phyloP scores from a whole-genome alignment of 2,797 vertebrate species.

The Chaetodon trifasciatus region DNA sequence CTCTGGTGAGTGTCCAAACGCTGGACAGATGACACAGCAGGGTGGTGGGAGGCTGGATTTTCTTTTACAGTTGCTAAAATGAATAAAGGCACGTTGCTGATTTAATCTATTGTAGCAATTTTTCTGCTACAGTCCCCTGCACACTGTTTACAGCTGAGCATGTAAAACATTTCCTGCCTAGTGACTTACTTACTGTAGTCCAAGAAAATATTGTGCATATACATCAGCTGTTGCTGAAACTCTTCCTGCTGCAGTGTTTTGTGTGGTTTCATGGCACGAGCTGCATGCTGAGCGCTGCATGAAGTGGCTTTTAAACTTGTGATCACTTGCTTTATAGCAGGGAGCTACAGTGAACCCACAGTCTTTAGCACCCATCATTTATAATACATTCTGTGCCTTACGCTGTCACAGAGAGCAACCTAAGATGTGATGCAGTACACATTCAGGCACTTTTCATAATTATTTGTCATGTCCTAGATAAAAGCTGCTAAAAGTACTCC shows the following conservation, averaged over 20 bases:
- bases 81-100: not conserved
- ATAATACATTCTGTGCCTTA: not conserved
- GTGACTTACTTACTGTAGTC: not conserved
- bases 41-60: conserved; percentile 47
- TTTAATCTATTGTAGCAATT: not conserved
- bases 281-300: not conserved
- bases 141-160: not conserved
- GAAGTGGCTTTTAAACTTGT: not conserved
- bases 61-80: conserved; percentile 22
- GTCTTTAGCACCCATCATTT: not conserved
- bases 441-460: not conserved
- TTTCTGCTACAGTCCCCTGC: not conserved
- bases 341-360: not conserved
- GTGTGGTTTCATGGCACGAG: not conserved
- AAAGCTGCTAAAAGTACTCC: not conserved
- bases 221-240: not conserved
- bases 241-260: not conserved
- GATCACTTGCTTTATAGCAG: not conserved
- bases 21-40: conserved; percentile 56
- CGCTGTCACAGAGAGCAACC: not conserved
- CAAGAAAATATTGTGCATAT: not conserved
- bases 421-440: not conserved
- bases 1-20: conserved; percentile 87
- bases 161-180: not conserved
- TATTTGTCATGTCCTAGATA: not conserved